These are phyloP conservation scores for Astreopora myriophthalma DNA, from an alignment of 64 coral and sea anemone species.

Conservation along the genomic window DNA sequence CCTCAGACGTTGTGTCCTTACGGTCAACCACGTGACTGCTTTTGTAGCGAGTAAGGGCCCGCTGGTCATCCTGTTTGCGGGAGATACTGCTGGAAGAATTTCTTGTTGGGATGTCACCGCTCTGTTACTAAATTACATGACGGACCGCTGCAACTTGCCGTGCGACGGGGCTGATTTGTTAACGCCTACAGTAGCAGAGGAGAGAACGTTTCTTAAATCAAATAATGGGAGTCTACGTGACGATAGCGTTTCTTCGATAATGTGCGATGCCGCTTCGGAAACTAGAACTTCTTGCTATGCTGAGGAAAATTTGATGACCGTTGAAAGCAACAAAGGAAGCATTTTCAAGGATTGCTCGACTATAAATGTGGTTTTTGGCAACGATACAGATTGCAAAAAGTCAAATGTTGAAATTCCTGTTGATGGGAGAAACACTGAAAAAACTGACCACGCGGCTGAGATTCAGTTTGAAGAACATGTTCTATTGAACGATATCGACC, in stretches of 20 bases:
- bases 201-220: not conserved
- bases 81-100: constrained; percentile 88
- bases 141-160: constrained; percentile 8
- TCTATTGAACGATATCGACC: not conserved
- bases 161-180: not conserved
- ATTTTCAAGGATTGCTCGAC: not conserved
- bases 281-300: not conserved
- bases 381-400: not conserved
- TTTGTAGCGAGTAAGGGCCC: not conserved
- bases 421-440: too few relatives aligned
- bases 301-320: not conserved
- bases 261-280: not conserved
- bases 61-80: constrained; percentile 77
- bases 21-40: constrained; percentile 60
- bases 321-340: not conserved
- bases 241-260: not conserved
- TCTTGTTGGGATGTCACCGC: constrained; percentile 84
- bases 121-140: constrained; percentile 53
- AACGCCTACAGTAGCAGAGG: not conserved
- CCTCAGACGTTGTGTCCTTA: constrained; percentile 78
- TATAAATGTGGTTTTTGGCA: not conserved
- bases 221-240: not conserved
- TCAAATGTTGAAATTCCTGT: not conserved
- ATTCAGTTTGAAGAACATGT: not conserved
- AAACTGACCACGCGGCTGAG: not conserved